A percentile compares a stretch with the other conserved stretches of the same genome.
phyloP scores from a whole-genome alignment of 1,140 invertebrate genomes.

The Palaemon carinicauda region DNA sequence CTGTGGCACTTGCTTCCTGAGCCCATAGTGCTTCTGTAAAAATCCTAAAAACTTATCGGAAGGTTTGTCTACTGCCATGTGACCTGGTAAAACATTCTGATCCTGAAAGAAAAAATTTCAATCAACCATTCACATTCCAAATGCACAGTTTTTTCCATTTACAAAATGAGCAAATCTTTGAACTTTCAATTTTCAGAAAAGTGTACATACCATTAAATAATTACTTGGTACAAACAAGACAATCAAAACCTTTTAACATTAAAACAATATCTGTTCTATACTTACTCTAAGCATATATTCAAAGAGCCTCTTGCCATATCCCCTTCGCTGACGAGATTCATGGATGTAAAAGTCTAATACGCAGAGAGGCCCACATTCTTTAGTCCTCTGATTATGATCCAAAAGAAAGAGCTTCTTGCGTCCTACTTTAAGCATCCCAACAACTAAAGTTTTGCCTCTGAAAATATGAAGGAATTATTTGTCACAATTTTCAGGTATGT shows the following conservation, averaged over 20 bases:
- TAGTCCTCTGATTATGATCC: constrained; percentile 72
- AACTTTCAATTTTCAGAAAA: background rate
- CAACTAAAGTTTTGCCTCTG: constrained; percentile 59
- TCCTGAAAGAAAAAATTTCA: constrained; percentile 67
- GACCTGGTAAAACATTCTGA: constrained; percentile 74
- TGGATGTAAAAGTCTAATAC: constrained; percentile 89
- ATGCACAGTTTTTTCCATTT: no score
- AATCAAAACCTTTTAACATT: no score
- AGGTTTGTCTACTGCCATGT: constrained; percentile 89
- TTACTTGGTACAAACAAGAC: no score
- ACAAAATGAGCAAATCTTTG: no score
- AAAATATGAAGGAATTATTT: background rate
- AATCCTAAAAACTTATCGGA: constrained; percentile 87
- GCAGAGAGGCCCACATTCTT: constrained; percentile 79
- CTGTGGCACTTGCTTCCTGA: constrained; percentile 78
- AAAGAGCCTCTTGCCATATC: constrained; percentile 79
- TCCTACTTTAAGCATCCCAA: constrained; percentile 85
- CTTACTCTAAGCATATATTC: constrained; percentile 77
- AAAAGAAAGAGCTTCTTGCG: constrained; percentile 85
- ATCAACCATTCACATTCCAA: no score
- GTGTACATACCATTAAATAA: no score
- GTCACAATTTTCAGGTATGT: no score
- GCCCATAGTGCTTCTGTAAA: constrained; percentile 82
- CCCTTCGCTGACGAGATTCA: constrained; percentile 79
- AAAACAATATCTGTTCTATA: background rate